Conservation (phyloP, 2,113 vertebrate species). For the Ondatra zibethicus region DNA sequence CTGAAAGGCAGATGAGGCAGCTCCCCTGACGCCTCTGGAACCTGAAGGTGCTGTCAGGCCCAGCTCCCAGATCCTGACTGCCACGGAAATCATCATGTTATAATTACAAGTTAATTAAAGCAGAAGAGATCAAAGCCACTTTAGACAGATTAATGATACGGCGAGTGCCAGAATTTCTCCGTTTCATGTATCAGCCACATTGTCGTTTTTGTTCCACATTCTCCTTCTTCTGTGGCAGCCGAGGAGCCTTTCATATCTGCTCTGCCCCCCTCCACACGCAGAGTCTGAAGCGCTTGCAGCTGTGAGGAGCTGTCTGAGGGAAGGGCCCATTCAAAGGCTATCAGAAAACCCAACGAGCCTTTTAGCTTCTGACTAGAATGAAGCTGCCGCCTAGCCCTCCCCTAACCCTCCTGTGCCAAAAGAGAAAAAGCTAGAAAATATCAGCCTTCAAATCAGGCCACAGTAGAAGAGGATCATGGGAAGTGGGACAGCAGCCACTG, state of each 20-base stretch:
- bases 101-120: slow-evolving; percentile 90
- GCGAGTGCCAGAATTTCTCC: slow-evolving; percentile 78
- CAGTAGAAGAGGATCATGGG: slow-evolving; percentile 25
- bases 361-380: slow-evolving; percentile 73
- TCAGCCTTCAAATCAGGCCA: slow-evolving; percentile 73
- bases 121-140: slow-evolving; percentile 87
- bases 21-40: background rate
- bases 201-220: slow-evolving; percentile 53
- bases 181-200: slow-evolving; percentile 71
- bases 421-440: slow-evolving; percentile 58
- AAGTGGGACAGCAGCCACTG: background rate
- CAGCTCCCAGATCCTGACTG: slow-evolving; percentile 59
- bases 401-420: slow-evolving; percentile 45
- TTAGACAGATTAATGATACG: slow-evolving; percentile 87
- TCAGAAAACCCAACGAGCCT: slow-evolving; percentile 81
- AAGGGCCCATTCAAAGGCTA: slow-evolving; percentile 83
- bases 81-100: slow-evolving; percentile 79
- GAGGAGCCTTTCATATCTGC: slow-evolving; percentile 74
- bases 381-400: slow-evolving; percentile 50
- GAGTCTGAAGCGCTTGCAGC: slow-evolving; percentile 86
- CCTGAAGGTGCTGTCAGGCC: slow-evolving; percentile 51
- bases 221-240: slow-evolving; percentile 58
- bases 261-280: slow-evolving; percentile 74
- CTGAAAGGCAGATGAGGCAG: background rate
- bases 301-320: slow-evolving; percentile 82